phyloP scores from a whole-genome alignment of 2,888 invertebrate species.

The Gari tellinella region DNA sequence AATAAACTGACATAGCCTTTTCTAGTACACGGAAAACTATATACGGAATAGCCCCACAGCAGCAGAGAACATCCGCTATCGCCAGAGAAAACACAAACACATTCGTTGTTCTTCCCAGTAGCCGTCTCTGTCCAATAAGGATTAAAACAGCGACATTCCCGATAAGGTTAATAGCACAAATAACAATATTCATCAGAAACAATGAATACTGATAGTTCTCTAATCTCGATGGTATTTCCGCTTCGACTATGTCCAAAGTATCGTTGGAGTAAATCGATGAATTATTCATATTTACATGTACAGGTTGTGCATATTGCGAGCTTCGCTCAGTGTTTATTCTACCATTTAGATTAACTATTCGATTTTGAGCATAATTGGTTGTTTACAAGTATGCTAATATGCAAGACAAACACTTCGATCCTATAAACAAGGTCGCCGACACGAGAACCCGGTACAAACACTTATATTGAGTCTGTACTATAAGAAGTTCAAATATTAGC shows the following conservation, averaged over 20 bases:
- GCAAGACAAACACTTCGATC: too few relatives aligned
- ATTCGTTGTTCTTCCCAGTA: conserved; percentile 76
- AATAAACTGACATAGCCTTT: conserved; percentile 58
- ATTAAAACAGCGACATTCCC: conserved; percentile 68
- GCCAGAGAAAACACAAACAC: conserved; percentile 78
- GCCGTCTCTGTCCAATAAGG: conserved; percentile 68
- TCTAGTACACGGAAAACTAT: conserved; percentile 38
- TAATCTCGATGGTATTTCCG: conserved; percentile 19
- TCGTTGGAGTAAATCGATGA: conserved; percentile 32
- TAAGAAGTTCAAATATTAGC: too few relatives aligned
- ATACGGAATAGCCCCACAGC: conserved; percentile 51
- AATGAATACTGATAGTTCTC: conserved; percentile 40
- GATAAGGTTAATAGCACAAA: conserved; percentile 63
- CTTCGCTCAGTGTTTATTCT: too few relatives aligned
- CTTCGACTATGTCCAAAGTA: conserved; percentile 5
- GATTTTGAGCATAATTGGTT: too few relatives aligned
- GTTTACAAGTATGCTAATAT: too few relatives aligned
- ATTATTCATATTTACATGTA: conserved; percentile 31
- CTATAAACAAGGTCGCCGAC: too few relatives aligned
- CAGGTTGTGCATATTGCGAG: too few relatives aligned
- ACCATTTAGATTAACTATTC: too few relatives aligned
- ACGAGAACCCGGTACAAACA: too few relatives aligned
- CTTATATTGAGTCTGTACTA: too few relatives aligned
- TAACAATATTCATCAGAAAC: conserved; percentile 41
- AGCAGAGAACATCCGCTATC: conserved; percentile 69